Percentiles rank a stretch among this genome's conserved stretches.
Evolutionary conservation across 2,797 vertebrate species (phyloP).

Genomic region (Lindbergichthys nudifrons): DNA sequence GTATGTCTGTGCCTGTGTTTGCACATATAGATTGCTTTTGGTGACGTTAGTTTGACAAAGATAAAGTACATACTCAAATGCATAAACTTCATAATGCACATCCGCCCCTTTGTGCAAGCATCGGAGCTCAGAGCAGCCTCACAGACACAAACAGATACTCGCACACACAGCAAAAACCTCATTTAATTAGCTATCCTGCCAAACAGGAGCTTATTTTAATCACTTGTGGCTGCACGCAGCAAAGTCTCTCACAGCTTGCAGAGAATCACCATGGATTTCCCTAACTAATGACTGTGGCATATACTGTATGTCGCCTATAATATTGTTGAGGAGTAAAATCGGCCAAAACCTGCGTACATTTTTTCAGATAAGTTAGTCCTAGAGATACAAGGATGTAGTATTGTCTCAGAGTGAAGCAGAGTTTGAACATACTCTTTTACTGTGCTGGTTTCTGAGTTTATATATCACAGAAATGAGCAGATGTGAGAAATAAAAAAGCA

Average conservation of each 20-base stretch:
- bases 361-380: conserved; percentile 19
- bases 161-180: conserved; percentile 50
- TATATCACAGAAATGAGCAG: conserved; percentile 37
- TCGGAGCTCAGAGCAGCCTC: conserved; percentile 41
- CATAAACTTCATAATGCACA: conserved; percentile 26
- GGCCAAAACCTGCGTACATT: background rate
- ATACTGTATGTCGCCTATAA: conserved; percentile 38
- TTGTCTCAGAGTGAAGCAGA: conserved; percentile 13
- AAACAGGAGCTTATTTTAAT: conserved; percentile 79
- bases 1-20: conserved; percentile 26
- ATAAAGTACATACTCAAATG: conserved; percentile 28
- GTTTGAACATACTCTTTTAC: conserved; percentile 15
- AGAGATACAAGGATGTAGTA: conserved; percentile 36
- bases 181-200: conserved; percentile 83
- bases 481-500: conserved; percentile 51
- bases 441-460: conserved; percentile 37
- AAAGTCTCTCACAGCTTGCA: conserved; percentile 61
- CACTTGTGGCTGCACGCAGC: conserved; percentile 69
- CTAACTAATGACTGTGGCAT: conserved; percentile 61
- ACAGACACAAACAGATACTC: conserved; percentile 31
- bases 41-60: conserved; percentile 30
- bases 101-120: conserved; percentile 24
- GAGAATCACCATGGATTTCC: conserved; percentile 63
- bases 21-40: conserved; percentile 17
- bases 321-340: conserved; percentile 39